Evolutionary conservation across 1,140 invertebrate genomes (phyloP).

Genomic region (Cylas formicarius): DNA sequence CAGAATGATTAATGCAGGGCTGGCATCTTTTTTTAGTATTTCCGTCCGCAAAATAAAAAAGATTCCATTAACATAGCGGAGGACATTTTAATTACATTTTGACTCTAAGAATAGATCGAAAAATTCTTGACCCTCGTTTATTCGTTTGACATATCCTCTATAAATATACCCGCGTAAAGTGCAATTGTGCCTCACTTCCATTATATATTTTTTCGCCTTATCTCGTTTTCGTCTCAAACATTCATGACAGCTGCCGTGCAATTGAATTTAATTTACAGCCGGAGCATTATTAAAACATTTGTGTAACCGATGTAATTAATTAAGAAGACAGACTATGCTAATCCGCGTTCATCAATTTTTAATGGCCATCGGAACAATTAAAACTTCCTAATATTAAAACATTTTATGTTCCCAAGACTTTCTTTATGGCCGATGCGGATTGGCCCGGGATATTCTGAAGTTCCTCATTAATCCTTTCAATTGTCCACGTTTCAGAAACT

Average conservation of each 20-base stretch:
- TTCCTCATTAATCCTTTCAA: slow-evolving; percentile 32
- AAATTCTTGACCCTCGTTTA: slow-evolving; percentile 31
- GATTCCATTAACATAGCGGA: slow-evolving; percentile 28
- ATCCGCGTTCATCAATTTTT: slow-evolving; percentile 37
- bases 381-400: slow-evolving; percentile 37
- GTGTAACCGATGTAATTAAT: slow-evolving; percentile 28
- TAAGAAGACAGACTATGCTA: slow-evolving; percentile 32
- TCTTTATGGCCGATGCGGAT: slow-evolving; percentile 27
- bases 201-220: slow-evolving; percentile 9
- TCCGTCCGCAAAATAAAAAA: slow-evolving; percentile 17
- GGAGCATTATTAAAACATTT: slow-evolving; percentile 19
- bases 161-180: slow-evolving; percentile 27
- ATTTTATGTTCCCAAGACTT: slow-evolving; percentile 28
- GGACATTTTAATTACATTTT: slow-evolving; percentile 29
- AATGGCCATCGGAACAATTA: slow-evolving; percentile 36
- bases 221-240: slow-evolving; percentile 2
- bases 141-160: slow-evolving; percentile 28
- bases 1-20: no score
- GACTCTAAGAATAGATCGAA: slow-evolving; percentile 25
- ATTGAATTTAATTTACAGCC: slow-evolving; percentile 22
- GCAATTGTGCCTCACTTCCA: slow-evolving; percentile 26
- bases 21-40: no score
- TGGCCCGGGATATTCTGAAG: slow-evolving; percentile 19
- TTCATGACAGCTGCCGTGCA: slow-evolving; percentile 7
- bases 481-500: slow-evolving; percentile 33